Evolutionary conservation across 2,888 invertebrate species (phyloP).

Genomic region (Malthinus seriepunctatus): DNA sequence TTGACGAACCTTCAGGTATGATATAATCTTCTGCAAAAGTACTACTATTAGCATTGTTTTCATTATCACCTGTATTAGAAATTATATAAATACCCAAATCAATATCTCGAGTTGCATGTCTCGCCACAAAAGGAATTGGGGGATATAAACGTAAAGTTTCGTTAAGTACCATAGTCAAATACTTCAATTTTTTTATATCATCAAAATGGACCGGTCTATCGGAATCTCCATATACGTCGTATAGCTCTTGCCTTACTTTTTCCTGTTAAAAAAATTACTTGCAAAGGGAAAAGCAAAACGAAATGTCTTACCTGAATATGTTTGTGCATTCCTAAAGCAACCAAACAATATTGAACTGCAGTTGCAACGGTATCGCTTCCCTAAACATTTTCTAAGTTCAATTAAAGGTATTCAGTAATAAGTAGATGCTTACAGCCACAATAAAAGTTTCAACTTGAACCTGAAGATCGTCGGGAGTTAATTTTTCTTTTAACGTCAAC

Average conservation of each 20-base stretch:
- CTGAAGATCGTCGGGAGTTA: background rate
- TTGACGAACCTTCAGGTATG: slow-evolving; percentile 35
- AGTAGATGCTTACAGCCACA: background rate
- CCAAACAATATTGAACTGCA: background rate
- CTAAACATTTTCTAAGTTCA: background rate
- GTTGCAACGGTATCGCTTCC: background rate
- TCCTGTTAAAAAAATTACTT: slow-evolving; percentile 33
- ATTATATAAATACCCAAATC: slow-evolving; percentile 40
- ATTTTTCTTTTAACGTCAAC: background rate
- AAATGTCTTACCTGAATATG: background rate
- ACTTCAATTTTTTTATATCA: slow-evolving; percentile 46
- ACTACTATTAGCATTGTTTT: too few relatives aligned
- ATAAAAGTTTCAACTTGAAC: background rate
- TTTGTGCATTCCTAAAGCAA: background rate
- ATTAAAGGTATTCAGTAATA: background rate
- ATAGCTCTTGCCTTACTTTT: slow-evolving; percentile 45
- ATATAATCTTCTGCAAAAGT: background rate
- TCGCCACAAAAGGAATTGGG: slow-evolving; percentile 41
- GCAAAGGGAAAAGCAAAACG: background rate
- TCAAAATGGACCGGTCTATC: slow-evolving; percentile 35
- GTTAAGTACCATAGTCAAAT: slow-evolving; percentile 44
- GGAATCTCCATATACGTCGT: slow-evolving; percentile 41
- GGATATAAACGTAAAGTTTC: slow-evolving; percentile 45
- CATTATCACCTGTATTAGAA: too few relatives aligned
- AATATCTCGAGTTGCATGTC: slow-evolving; percentile 38